A percentile compares a stretch with the other conserved stretches of the same genome.
These are phyloP conservation scores for Troides oblongomaculatus DNA, from an alignment of 2,888 invertebrate genomes.

Conservation along the genomic window DNA sequence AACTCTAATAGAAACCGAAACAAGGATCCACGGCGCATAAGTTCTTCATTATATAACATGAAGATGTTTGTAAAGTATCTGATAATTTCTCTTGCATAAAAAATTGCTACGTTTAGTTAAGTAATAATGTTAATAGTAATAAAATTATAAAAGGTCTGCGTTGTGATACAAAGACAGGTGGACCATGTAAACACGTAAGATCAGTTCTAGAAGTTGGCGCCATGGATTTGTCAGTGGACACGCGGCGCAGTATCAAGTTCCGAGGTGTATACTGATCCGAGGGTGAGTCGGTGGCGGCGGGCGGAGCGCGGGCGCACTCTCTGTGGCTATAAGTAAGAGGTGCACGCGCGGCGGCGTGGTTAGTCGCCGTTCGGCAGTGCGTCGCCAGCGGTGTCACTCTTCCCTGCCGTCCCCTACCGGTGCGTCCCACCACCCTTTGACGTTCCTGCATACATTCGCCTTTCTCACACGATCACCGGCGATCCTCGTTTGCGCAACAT, in stretches of 20 bases:
- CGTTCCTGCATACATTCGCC: conserved; percentile 61
- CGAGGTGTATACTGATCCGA: conserved; percentile 26
- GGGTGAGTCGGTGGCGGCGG: conserved; percentile 29
- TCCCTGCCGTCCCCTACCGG: conserved; percentile 53
- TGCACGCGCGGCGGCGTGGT: conserved; percentile 72
- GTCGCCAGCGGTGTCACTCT: conserved; percentile 65
- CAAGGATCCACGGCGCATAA: too few species aligned
- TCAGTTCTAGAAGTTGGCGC: conserved; percentile 4
- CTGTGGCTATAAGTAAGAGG: conserved; percentile 76
- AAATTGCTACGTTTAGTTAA: neutral
- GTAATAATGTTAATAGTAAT: too few species aligned
- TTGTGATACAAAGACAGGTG: neutral
- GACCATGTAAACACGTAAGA: neutral
- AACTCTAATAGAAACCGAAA: too few species aligned
- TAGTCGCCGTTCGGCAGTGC: conserved; percentile 77
- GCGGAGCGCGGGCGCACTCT: conserved; percentile 30
- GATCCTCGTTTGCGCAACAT: conserved; percentile 75
- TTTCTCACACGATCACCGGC: conserved; percentile 73
- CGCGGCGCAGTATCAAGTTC: conserved; percentile 25
- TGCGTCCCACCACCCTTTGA: conserved; percentile 56
- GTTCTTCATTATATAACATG: too few species aligned
- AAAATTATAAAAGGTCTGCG: neutral
- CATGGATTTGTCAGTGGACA: conserved; percentile 13
- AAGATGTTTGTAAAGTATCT: neutral
- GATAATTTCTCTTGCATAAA: conserved; percentile 1